Evolutionary conservation across 2,888 invertebrate species (phyloP).

Genomic region (Silvanus unidentatus): DNA sequence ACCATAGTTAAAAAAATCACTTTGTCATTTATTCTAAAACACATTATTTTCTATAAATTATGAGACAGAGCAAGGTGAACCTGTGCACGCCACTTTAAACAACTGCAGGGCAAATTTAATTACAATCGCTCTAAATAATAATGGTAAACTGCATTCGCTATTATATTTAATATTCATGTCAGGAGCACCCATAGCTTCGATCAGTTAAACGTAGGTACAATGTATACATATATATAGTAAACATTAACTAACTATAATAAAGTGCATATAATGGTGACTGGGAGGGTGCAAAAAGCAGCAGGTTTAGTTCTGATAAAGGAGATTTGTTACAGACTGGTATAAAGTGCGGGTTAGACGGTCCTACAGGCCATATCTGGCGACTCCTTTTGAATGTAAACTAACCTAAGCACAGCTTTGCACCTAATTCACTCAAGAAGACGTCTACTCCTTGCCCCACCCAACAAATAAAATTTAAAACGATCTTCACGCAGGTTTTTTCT

Average conservation of each 20-base stretch:
- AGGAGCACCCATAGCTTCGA: background rate
- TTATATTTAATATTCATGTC: no score
- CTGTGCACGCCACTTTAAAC: no score
- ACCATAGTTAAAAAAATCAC: no score
- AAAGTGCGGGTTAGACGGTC: constrained; percentile 22
- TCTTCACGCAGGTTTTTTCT: no score
- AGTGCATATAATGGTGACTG: constrained; percentile 18
- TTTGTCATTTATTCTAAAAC: no score
- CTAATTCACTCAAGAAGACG: constrained; percentile 23
- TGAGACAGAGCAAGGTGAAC: no score
- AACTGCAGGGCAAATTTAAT: no score
- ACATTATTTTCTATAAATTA: no score
- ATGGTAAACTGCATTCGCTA: no score
- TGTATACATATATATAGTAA: background rate
- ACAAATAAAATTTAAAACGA: constrained; percentile 18
- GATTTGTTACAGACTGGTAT: constrained; percentile 32
- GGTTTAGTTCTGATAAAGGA: constrained; percentile 33
- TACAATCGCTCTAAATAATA: no score
- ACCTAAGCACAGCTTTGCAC: constrained; percentile 17
- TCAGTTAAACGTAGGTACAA: background rate
- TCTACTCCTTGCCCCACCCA: constrained; percentile 3
- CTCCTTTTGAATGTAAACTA: constrained; percentile 26
- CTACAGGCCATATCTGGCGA: constrained; percentile 25
- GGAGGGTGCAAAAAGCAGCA: constrained; percentile 28
- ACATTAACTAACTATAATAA: constrained; percentile 24